Evolutionary conservation across 2,797 vertebrate genomes (phyloP), one percentile per base, ranked within the genome.

Genomic region (Chelidonichthys spinosus): DNA sequence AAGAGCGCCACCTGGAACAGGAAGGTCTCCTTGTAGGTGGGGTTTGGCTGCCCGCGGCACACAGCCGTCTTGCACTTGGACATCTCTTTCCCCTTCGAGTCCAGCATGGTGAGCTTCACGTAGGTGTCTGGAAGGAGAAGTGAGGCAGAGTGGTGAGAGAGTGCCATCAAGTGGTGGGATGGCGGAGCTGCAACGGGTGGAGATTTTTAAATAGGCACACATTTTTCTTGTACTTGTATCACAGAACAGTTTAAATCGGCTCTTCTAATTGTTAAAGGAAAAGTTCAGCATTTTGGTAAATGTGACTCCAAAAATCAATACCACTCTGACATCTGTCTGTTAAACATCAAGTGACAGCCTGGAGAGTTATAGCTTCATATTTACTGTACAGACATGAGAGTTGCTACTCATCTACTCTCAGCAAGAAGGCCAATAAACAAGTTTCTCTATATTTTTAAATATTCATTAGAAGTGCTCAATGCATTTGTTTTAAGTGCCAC

Each of bases 21-120:
- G 35, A 99, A 99, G 4, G 96, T 98, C 88, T 99, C 97, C 93
- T 98, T 98, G 94, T 98, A 99, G 46, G 96, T 94, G 13, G 98
- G 98, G 89, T 97, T 97, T 50, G 97, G 97, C 90, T 98, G 97
- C 32, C 98, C 98, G 55, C 96, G 96, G 82, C 97, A 97, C 79
- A 97, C 93, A 0, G 96, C 97, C 6, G 97, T 99, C 91, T 97
- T 98, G 83, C 96, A 97, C 89, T 97, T 99, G 91, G 96, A 98
- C 97, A 99, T 99, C 93, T 98, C 96, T 87, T 98, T 98, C 66
- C 97, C 98, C 94, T 98, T 98, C 25, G 97, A 99, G 93, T 99
- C 98, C 94, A 99, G 95, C 84, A 99, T 95, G 10, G 96, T 97
- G 87, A 99, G 89, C 90, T 98, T 99, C 86, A 99, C 98, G 6